Evolutionary conservation across 2,888 invertebrate genomes (phyloP).

Genomic region (Nomada fabriciana): DNA sequence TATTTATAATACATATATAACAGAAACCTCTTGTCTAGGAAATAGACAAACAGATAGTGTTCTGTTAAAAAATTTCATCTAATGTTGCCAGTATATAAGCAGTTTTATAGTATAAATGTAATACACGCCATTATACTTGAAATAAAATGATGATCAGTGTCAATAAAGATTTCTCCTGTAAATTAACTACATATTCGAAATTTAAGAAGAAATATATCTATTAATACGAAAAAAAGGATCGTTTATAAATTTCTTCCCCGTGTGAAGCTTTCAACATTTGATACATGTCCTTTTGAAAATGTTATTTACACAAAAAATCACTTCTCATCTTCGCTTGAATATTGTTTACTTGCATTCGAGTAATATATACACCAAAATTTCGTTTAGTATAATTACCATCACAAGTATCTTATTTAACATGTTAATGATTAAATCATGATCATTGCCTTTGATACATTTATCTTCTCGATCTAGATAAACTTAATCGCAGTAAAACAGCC

Average conservation of each 20-base stretch:
- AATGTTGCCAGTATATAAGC: slow-evolving; percentile 46
- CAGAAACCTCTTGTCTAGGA: slow-evolving; percentile 53
- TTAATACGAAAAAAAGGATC: neutral
- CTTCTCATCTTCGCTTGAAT: slow-evolving; percentile 40
- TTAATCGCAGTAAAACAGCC: slow-evolving; percentile 54
- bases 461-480: slow-evolving; percentile 44
- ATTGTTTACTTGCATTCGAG: slow-evolving; percentile 31
- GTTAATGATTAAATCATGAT: slow-evolving; percentile 54
- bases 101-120: slow-evolving; percentile 51
- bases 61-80: slow-evolving; percentile 57
- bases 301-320: slow-evolving; percentile 52
- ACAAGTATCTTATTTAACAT: slow-evolving; percentile 41
- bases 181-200: slow-evolving; percentile 9
- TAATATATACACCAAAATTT: slow-evolving; percentile 44
- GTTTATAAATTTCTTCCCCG: neutral
- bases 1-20: slow-evolving; percentile 62
- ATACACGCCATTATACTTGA: slow-evolving; percentile 44
- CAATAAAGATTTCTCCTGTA: slow-evolving; percentile 12
- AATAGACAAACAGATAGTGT: slow-evolving; percentile 48
- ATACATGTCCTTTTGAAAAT: slow-evolving; percentile 42
- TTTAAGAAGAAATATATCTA: slow-evolving; percentile 16
- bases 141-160: slow-evolving; percentile 44
- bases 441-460: slow-evolving; percentile 27
- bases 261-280: slow-evolving; percentile 1
- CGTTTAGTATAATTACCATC: slow-evolving; percentile 37